phyloP scores from a whole-genome alignment of 1,140 invertebrate species.

The Dendroctonus ponderosae region DNA sequence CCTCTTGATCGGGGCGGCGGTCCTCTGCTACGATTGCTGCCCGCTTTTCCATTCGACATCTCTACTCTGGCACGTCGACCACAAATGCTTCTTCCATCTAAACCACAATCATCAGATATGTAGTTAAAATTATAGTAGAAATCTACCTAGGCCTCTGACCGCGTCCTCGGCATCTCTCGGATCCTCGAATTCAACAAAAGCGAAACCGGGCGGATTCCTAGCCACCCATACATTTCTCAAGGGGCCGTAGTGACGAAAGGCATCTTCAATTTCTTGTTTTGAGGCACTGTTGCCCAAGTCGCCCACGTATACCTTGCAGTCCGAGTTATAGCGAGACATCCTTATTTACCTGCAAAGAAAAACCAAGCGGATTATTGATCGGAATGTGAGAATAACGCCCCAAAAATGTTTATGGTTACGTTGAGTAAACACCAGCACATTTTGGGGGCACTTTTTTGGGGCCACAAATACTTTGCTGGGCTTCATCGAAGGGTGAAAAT shows the following conservation, averaged over 20 bases:
- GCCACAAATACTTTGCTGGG: too few species aligned
- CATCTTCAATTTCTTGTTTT: slow-evolving; percentile 88
- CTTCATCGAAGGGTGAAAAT: too few species aligned
- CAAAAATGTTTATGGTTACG: slow-evolving; percentile 5
- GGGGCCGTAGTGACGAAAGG: slow-evolving; percentile 92
- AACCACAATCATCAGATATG: neutral
- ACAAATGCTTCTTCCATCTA: slow-evolving; percentile 79
- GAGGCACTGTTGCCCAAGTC: slow-evolving; percentile 87
- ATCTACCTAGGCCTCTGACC: slow-evolving; percentile 70
- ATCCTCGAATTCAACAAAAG: slow-evolving; percentile 94
- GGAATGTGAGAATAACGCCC: slow-evolving; percentile 5
- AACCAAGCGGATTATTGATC: slow-evolving; percentile 7
- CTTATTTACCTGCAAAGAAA: slow-evolving; percentile 9
- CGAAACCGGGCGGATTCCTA: slow-evolving; percentile 89
- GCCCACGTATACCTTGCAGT: slow-evolving; percentile 96
- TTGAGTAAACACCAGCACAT: too few species aligned
- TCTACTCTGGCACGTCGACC: slow-evolving; percentile 89
- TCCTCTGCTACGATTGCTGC: slow-evolving; percentile 58
- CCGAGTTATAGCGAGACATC: slow-evolving; percentile 77
- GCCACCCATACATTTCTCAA: slow-evolving; percentile 94
- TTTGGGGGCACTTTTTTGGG: too few species aligned
- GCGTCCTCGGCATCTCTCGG: slow-evolving; percentile 90
- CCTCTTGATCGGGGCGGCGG: slow-evolving; percentile 58
- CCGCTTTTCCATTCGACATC: slow-evolving; percentile 81
- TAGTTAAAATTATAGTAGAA: neutral